A percentile compares a stretch with the other conserved stretches of the same genome.
Evolutionary conservation across 2,888 invertebrate species (phyloP).

Genomic region (Exephanes ischioxanthus): DNA sequence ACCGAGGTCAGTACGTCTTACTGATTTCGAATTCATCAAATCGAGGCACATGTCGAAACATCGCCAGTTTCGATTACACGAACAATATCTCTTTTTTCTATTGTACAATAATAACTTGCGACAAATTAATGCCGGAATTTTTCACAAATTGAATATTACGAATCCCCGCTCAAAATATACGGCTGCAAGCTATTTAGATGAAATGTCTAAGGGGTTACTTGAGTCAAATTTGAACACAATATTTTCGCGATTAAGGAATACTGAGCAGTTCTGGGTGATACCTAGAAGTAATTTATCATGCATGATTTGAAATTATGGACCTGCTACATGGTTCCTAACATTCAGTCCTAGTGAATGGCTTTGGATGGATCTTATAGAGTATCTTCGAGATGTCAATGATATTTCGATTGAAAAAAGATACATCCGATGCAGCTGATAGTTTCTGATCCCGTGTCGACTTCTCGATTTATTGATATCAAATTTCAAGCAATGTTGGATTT

Average conservation of each 20-base stretch:
- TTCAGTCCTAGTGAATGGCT: not conserved
- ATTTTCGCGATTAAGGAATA: not conserved
- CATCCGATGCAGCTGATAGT: not conserved
- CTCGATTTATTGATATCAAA: no score
- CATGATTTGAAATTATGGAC: not conserved
- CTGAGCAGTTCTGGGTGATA: not conserved
- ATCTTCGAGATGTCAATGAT: not conserved
- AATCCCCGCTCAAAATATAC: not conserved
- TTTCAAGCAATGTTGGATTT: slow-evolving; percentile 73
- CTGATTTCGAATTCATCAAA: not conserved
- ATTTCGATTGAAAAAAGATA: not conserved
- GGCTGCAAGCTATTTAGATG: not conserved
- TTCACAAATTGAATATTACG: no score
- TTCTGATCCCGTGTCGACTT: not conserved
- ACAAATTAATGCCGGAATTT: no score
- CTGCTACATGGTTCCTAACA: no score
- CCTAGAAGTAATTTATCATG: not conserved
- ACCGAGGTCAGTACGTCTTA: not conserved
- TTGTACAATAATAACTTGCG: no score
- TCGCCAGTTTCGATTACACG: no score
- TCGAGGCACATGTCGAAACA: not conserved
- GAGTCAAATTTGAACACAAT: not conserved
- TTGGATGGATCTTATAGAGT: not conserved
- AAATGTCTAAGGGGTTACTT: not conserved
- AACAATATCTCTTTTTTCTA: no score